These are phyloP conservation scores for Sebastes taczanowskii DNA, from an alignment of 2,797 vertebrate species.

Conservation along the genomic window DNA sequence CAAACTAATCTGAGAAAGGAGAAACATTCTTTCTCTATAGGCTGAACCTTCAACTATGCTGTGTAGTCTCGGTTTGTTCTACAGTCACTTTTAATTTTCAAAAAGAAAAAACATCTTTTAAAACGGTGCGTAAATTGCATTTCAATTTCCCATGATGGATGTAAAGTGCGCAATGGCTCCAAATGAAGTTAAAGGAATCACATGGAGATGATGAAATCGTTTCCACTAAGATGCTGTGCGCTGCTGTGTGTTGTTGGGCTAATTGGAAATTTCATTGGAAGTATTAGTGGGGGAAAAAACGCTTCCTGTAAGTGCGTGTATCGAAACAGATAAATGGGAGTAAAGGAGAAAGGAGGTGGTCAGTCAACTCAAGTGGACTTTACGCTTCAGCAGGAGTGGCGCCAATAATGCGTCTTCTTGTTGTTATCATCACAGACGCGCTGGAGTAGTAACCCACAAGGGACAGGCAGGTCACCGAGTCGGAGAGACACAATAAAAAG, in stretches of 20 bases:
- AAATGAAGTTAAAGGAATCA: conserved; percentile 49
- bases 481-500: conserved; percentile 82
- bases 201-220: conserved; percentile 38
- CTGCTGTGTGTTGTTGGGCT: conserved; percentile 25
- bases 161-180: conserved; percentile 41
- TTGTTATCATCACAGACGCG: conserved; percentile 77
- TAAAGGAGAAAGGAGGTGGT: conserved; percentile 69
- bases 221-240: conserved; percentile 55
- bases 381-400: conserved; percentile 28
- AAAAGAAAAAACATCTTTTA: conserved; percentile 23
- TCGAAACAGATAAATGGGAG: conserved; percentile 68
- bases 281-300: conserved; percentile 55
- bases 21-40: background rate
- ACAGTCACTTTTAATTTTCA: conserved; percentile 29
- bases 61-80: background rate
- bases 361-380: conserved; percentile 56
- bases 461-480: conserved; percentile 83
- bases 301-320: conserved; percentile 75
- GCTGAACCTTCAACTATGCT: background rate
- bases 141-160: conserved; percentile 45
- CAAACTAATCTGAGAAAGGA: conserved; percentile 30
- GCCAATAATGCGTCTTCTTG: conserved; percentile 57
- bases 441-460: conserved; percentile 78
- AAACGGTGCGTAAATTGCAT: conserved; percentile 46
- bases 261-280: conserved; percentile 71